These are phyloP conservation scores for Antheraea mylitta DNA, from an alignment of 1,140 invertebrate species.

Conservation along the genomic window DNA sequence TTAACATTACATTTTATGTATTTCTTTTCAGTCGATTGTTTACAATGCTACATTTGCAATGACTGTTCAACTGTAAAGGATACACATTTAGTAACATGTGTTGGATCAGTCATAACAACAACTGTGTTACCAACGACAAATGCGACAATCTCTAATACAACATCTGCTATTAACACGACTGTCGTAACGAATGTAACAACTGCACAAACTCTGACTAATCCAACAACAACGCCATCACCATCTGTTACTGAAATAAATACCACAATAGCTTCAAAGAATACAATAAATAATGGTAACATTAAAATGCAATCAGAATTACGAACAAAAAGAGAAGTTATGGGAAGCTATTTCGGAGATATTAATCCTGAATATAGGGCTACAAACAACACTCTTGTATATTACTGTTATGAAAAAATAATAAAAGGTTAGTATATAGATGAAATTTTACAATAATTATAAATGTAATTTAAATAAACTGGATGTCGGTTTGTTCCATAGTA, in stretches of 20 bases:
- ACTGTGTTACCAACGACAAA: background rate
- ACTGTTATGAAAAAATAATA: background rate
- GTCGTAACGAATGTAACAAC: background rate
- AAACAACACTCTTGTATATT: background rate
- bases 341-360: background rate
- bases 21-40: conserved; percentile 30
- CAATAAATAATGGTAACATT: background rate
- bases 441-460: too few relatives aligned
- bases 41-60: conserved; percentile 26
- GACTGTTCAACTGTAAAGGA: background rate
- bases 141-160: background rate
- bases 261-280: background rate
- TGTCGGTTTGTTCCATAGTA: too few relatives aligned
- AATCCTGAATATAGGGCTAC: background rate
- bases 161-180: conserved; percentile 1
- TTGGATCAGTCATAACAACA: background rate
- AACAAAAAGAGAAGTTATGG: background rate
- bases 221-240: background rate
- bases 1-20: background rate
- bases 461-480: too few relatives aligned
- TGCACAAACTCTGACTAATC: background rate
- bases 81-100: background rate
- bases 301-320: background rate
- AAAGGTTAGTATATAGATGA: background rate
- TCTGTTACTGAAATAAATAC: background rate